Evolutionary conservation across 2,888 invertebrate species (phyloP).

Genomic region (Oxytorus armatus): DNA sequence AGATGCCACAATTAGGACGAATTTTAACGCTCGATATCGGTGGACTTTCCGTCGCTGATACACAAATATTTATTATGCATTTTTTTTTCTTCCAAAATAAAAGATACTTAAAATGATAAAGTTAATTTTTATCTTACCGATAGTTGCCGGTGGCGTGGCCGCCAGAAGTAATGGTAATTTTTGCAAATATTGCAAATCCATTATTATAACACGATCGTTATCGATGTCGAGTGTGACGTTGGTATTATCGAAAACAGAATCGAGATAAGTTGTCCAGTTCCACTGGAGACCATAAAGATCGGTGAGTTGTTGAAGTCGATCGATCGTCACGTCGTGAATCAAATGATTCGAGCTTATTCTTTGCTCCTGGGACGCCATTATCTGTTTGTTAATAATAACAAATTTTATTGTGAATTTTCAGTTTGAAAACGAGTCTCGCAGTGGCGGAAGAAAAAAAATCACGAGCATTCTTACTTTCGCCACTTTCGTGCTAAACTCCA

Average conservation of each 20-base stretch:
- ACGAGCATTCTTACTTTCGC: slow-evolving; percentile 87
- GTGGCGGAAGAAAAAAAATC: no score
- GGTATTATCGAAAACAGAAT: slow-evolving; percentile 87
- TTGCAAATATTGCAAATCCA: slow-evolving; percentile 89
- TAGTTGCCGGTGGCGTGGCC: slow-evolving; percentile 85
- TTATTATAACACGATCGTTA: slow-evolving; percentile 87
- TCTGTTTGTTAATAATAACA: slow-evolving; percentile 82
- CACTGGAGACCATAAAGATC: slow-evolving; percentile 85
- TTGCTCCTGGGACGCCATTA: slow-evolving; percentile 88
- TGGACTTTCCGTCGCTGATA: no score
- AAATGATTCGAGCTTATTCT: slow-evolving; percentile 87
- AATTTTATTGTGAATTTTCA: no score
- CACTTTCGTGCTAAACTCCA: slow-evolving; percentile 87
- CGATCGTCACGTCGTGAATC: slow-evolving; percentile 88
- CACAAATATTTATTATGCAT: not conserved
- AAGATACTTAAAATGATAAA: not conserved
- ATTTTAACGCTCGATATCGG: no score
- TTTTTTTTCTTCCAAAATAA: slow-evolving; percentile 1
- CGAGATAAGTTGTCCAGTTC: slow-evolving; percentile 88
- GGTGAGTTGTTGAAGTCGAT: slow-evolving; percentile 84
- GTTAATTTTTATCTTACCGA: slow-evolving; percentile 86
- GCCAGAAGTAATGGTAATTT: slow-evolving; percentile 86
- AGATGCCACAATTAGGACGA: slow-evolving; percentile 1
- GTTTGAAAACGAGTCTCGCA: no score
- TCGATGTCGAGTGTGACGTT: slow-evolving; percentile 85